These are phyloP conservation scores for Panorpa germanica DNA, from an alignment of 2,888 invertebrate genomes.

Conservation along the genomic window DNA sequence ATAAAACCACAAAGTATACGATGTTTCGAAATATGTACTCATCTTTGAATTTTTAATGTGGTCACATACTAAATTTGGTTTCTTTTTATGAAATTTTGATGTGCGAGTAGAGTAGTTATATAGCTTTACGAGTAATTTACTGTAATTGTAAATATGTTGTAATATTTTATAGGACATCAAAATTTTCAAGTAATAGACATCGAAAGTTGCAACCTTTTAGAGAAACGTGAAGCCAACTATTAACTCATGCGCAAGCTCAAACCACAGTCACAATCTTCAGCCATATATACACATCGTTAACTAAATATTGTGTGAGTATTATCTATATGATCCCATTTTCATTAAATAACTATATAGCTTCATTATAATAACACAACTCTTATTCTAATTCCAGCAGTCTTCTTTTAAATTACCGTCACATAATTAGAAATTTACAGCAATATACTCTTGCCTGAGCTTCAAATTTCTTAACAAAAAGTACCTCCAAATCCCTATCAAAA, in stretches of 20 bases:
- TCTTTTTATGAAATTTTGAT: background rate
- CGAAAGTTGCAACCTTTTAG: conserved; percentile 92
- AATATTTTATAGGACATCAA: conserved; percentile 56
- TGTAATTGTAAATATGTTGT: conserved; percentile 16
- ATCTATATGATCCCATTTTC: too few relatives aligned
- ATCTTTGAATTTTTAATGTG: background rate
- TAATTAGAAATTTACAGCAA: too few relatives aligned
- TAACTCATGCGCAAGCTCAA: conserved; percentile 12
- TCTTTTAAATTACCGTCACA: too few relatives aligned
- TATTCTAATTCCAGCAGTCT: too few relatives aligned
- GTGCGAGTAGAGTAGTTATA: conserved; percentile 1
- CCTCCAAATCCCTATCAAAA: too few relatives aligned
- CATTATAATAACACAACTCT: too few relatives aligned
- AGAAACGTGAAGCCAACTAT: conserved; percentile 59
- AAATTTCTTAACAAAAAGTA: conserved; percentile 2
- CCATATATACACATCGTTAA: too few relatives aligned
- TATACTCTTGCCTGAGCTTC: conserved; percentile 3
- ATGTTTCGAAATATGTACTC: background rate
- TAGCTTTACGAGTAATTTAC: background rate
- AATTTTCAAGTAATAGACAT: conserved; percentile 94
- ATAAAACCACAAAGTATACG: too few relatives aligned
- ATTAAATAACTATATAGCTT: too few relatives aligned
- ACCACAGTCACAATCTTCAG: conserved; percentile 15
- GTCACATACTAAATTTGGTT: conserved; percentile 2
- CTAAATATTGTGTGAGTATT: too few relatives aligned